Evolutionary conservation across 2,888 invertebrate genomes (phyloP).

Genomic region (Rhorus exstirpatorius): DNA sequence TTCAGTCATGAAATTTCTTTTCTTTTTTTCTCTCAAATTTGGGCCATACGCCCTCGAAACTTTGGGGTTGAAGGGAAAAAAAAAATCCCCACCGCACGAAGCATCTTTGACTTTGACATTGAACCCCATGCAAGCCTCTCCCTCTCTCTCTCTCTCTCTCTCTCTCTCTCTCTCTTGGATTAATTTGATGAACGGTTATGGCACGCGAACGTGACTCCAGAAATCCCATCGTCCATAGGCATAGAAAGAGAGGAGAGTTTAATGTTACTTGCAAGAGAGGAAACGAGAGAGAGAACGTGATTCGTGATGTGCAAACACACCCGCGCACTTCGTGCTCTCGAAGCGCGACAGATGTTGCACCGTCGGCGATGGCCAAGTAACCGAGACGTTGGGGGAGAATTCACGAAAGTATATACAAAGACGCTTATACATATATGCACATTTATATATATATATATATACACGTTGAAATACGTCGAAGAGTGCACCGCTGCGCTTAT

Average conservation of each 20-base stretch:
- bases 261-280: constrained; percentile 23
- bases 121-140: constrained; percentile 62
- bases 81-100: constrained; percentile 16
- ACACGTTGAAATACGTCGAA: constrained; percentile 24
- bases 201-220: constrained; percentile 77
- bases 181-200: constrained; percentile 74
- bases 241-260: constrained; percentile 29
- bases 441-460: not conserved
- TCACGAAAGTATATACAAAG: constrained; percentile 19
- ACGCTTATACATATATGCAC: constrained; percentile 1
- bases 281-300: constrained; percentile 20
- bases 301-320: constrained; percentile 30
- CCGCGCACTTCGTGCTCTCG: constrained; percentile 52
- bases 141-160: constrained; percentile 24
- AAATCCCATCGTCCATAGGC: constrained; percentile 66
- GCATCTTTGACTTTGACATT: constrained; percentile 75
- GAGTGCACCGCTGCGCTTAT: constrained; percentile 52
- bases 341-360: constrained; percentile 70
- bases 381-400: constrained; percentile 24
- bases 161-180: constrained; percentile 69
- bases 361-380: constrained; percentile 53
- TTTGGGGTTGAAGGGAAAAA: constrained; percentile 3
- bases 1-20: too few species aligned
- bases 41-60: not conserved
- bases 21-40: constrained; percentile 35